A percentile compares a stretch with the other conserved stretches of the same genome.
These are phyloP conservation scores for Holothuria glaberrima DNA, from an alignment of 35 echinoderm and acorn worm species.

Conservation along the genomic window DNA sequence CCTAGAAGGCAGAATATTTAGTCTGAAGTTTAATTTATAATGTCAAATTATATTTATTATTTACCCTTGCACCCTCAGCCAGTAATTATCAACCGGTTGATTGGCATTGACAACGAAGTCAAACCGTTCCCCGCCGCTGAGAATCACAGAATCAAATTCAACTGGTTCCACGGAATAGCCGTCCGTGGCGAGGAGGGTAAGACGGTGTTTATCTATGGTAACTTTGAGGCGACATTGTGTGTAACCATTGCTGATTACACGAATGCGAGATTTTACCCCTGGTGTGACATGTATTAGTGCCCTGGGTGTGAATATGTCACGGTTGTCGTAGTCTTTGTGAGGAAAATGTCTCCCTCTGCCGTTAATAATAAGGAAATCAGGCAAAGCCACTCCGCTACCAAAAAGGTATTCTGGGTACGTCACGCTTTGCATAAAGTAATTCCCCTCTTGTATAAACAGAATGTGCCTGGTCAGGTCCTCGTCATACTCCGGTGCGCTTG, in stretches of 20 bases:
- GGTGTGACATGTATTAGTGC: not conserved
- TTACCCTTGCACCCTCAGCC: conserved; percentile 64
- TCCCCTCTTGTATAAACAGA: conserved; percentile 47
- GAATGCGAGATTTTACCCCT: conserved; percentile 50
- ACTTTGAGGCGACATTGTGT: conserved; percentile 49
- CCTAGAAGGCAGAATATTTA: too few relatives aligned
- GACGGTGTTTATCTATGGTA: conserved; percentile 57
- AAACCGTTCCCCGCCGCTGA: conserved; percentile 46
- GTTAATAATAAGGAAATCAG: conserved; percentile 57
- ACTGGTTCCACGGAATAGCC: conserved; percentile 42
- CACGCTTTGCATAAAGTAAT: not conserved
- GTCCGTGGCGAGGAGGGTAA: conserved; percentile 61
- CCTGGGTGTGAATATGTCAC: not conserved
- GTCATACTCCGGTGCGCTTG: conserved; percentile 27
- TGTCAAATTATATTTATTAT: not conserved
- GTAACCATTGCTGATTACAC: conserved; percentile 53
- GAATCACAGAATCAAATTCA: not conserved
- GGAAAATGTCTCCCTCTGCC: conserved; percentile 39
- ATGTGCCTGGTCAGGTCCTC: conserved; percentile 30
- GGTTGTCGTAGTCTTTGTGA: not conserved
- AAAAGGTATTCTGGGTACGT: not conserved
- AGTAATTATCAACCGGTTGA: conserved; percentile 63
- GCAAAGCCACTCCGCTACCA: not conserved
- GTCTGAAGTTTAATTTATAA: too few relatives aligned
- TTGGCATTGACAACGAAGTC: conserved; percentile 72